Conservation (phyloP, 2,113 vertebrate species). For the Platanista minor region DNA sequence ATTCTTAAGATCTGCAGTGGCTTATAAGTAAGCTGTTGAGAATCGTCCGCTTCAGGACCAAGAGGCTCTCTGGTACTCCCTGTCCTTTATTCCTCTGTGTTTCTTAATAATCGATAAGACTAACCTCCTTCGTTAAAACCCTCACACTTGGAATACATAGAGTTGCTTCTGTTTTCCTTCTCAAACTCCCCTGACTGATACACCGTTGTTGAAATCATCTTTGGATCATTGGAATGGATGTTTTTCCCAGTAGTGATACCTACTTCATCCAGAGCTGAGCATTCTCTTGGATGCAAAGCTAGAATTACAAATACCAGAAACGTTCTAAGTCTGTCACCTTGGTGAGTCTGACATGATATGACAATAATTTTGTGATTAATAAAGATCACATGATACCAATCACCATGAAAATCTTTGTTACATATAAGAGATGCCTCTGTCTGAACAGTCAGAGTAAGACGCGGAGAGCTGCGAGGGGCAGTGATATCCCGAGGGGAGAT, state of each 20-base stretch:
- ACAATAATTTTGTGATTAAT: background rate
- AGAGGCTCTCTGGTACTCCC: background rate
- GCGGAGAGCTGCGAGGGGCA: background rate
- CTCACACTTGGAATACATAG: background rate
- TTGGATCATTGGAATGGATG: background rate
- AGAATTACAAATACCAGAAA: background rate
- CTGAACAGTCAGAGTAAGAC: background rate
- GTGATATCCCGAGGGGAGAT: background rate
- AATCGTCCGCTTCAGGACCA: background rate
- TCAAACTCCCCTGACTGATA: background rate
- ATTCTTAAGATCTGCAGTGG: background rate
- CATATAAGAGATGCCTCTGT: background rate
- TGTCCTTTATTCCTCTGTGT: background rate
- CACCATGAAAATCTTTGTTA: background rate
- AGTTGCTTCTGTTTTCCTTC: background rate
- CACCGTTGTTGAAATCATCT: background rate
- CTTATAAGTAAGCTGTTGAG: background rate
- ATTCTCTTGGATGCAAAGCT: background rate
- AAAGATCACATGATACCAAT: background rate
- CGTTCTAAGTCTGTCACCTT: background rate
- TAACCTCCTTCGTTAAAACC: conserved; percentile 4
- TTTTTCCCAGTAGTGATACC: background rate
- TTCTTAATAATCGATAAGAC: background rate
- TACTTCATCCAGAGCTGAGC: background rate
- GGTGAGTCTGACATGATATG: background rate